Evolutionary conservation across 2,113 vertebrate genomes (phyloP), one percentile per base, ranked within the genome.

Genomic region (Paramisgurnus dabryanus): DNA sequence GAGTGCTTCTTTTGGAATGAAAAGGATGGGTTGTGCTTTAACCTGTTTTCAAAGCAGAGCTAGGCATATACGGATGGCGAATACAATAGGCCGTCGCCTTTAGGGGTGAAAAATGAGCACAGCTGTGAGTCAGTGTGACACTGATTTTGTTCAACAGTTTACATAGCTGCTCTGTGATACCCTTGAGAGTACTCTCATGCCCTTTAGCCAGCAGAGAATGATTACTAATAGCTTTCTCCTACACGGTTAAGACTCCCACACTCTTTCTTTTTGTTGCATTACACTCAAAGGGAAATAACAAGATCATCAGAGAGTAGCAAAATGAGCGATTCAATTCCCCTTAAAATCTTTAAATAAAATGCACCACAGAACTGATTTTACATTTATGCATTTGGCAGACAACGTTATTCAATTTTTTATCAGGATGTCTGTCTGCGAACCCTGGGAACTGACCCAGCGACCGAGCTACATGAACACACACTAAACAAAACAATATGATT

Each of bases 161-260:
- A 85, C 84, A 82, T 80, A 65, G 80, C 75, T 80, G 68, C 79
- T 77, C 82, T 69, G 82, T 72, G 70, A 83, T 80, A 84, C 80
- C 81, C 77, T 79, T 67, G 79, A 88, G 80, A 82, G 65, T 68
- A 64, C 82, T 81, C 74, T 81, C 75, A 81, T 85, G 84, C 84
- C 85, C 87, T 88, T 65, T 75, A 70, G 85, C 83, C 84, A 74
- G 83, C 67, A 67, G 58, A 80, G 76, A 81, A 87, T 72, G 85
- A 86, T 87, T 81, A 85, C 78, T 87, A 87, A 86, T 88, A 82
- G 84, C 83, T 71, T 70, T 73, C 83, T 76, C 79, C 80, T 80
- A 81, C 71, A 75, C 80, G 66, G 71, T 82, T 78, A 65, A 77
- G 75, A 81, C 80, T 86, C 78, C 74, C 78, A 79, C 83, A 73